Conservation (phyloP, 1,140 invertebrate species). For the Drosophila quadrilineata region DNA sequence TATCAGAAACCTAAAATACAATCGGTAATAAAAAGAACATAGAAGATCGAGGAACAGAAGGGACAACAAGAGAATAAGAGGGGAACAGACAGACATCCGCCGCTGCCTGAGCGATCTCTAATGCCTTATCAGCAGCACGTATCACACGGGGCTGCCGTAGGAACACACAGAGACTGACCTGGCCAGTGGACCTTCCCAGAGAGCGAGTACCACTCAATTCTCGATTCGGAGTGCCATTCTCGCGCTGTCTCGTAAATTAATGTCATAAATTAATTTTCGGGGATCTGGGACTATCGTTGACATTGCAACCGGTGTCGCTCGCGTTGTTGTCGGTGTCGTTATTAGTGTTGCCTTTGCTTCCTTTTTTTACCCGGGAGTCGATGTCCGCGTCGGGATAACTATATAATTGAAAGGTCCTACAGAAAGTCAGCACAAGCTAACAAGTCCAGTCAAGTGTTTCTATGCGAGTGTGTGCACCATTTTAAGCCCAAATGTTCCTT, state of each 20-base stretch:
- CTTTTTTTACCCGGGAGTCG: conserved; percentile 11
- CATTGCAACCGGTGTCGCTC: too few relatives aligned
- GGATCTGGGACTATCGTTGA: conserved; percentile 31
- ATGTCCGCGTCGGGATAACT: conserved; percentile 20
- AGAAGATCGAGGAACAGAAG: neutral
- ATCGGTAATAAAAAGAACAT: conserved; percentile 33
- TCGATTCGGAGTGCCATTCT: conserved; percentile 60
- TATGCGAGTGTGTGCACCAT: conserved; percentile 25
- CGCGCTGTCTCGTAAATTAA: conserved; percentile 75
- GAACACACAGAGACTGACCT: conserved; percentile 39
- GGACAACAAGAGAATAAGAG: neutral
- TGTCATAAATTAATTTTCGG: conserved; percentile 76
- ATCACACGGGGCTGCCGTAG: conserved; percentile 45
- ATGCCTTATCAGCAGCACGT: conserved; percentile 63
- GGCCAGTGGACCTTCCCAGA: conserved; percentile 17
- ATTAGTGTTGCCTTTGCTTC: neutral
- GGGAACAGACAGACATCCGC: conserved; percentile 26
- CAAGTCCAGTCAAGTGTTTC: conserved; percentile 38
- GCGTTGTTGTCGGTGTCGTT: conserved; percentile 12
- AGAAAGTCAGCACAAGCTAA: conserved; percentile 41
- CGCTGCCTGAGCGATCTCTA: conserved; percentile 23
- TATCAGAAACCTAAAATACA: conserved; percentile 23
- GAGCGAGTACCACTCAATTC: conserved; percentile 58
- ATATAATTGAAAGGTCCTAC: neutral
- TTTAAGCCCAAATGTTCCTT: conserved; percentile 73